These are phyloP conservation scores for Grapholita molesta DNA, from an alignment of 1,140 invertebrate species.

Conservation along the genomic window DNA sequence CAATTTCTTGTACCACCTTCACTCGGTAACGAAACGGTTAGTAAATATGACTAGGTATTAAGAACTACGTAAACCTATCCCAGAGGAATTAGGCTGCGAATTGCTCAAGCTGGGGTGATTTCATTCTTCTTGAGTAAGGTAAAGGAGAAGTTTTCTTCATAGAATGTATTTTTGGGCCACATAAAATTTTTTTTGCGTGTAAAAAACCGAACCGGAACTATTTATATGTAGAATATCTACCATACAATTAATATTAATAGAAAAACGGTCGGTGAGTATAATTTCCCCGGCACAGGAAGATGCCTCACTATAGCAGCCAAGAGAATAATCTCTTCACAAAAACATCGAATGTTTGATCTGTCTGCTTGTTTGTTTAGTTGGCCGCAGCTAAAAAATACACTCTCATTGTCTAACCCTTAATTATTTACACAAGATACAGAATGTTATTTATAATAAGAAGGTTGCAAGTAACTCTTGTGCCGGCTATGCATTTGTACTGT, in stretches of 20 bases:
- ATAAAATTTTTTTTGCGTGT: too few relatives aligned
- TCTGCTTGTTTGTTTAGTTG: constrained; percentile 66
- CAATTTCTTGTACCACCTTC: too few relatives aligned
- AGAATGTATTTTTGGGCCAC: too few relatives aligned
- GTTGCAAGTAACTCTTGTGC: neutral
- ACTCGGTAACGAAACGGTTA: too few relatives aligned
- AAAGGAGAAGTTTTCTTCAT: too few relatives aligned
- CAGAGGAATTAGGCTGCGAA: too few relatives aligned
- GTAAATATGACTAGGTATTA: too few relatives aligned
- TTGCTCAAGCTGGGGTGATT: too few relatives aligned
- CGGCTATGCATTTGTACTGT: too few relatives aligned
- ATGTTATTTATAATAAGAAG: neutral
- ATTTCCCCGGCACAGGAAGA: neutral
- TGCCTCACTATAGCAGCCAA: constrained; percentile 35
- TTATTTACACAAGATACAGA: constrained; percentile 53
- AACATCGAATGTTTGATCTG: constrained; percentile 57
- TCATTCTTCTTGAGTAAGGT: too few relatives aligned
- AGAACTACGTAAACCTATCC: too few relatives aligned
- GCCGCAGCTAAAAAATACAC: constrained; percentile 53
- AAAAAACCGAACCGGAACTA: neutral
- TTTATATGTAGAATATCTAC: neutral
- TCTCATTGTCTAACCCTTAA: constrained; percentile 47
- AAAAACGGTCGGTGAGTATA: neutral
- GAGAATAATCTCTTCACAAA: constrained; percentile 60
- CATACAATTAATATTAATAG: neutral